A percentile compares a stretch with the other conserved stretches of the same genome.
Evolutionary conservation across 2,797 vertebrate genomes (phyloP).

Genomic region (Neopelma chrysocephalum): DNA sequence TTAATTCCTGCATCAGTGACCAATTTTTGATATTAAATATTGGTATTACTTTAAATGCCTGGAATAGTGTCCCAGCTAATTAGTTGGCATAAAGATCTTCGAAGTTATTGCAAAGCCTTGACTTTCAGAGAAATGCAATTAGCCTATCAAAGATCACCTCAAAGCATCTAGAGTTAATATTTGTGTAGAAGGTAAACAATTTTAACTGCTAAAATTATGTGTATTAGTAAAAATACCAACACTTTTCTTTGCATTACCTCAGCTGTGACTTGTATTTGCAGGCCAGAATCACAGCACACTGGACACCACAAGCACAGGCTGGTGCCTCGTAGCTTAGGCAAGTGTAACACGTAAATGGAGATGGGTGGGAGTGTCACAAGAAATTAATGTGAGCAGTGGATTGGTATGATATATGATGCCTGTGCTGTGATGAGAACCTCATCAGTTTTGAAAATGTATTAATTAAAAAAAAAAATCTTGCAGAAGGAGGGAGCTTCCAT

Average conservation of each 20-base stretch:
- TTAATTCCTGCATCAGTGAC: not conserved
- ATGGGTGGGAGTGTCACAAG: not conserved
- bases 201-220: not conserved
- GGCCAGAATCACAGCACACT: not conserved
- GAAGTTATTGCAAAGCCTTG: not conserved
- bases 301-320: not conserved
- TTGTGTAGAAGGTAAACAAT: not conserved
- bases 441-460: not conserved
- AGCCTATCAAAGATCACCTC: not conserved
- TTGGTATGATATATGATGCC: not conserved
- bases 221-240: not conserved
- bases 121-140: not conserved
- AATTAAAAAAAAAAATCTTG: not conserved
- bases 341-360: not conserved
- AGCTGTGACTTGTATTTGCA: not conserved
- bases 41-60: not conserved
- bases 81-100: not conserved
- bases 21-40: not conserved
- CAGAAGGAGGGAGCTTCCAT: not conserved
- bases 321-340: not conserved
- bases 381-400: not conserved
- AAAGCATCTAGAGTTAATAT: not conserved
- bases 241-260: not conserved
- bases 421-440: not conserved
- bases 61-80: not conserved